Percentiles rank a stretch among this genome's conserved stretches.
These are phyloP conservation scores for Darevskia nairensis DNA, from an alignment of 2,797 vertebrate species.

Conservation along the genomic window DNA sequence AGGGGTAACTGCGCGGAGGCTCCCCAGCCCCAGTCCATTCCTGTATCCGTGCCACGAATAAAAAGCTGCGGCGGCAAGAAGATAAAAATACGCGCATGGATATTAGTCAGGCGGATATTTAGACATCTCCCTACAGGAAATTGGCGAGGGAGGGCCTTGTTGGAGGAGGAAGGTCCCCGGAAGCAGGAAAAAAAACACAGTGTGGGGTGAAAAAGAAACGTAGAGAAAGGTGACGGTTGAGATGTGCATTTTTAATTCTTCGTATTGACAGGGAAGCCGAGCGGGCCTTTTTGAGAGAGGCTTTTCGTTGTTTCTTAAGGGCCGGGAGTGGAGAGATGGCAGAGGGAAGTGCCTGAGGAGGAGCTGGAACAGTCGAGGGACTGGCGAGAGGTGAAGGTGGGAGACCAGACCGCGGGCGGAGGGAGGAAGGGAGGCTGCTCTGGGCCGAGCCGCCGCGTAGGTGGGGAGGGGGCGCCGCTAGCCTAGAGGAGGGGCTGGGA, in stretches of 20 bases:
- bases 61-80: accelerated
- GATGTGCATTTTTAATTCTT: neutral
- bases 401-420: conserved; percentile 71
- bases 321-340: neutral
- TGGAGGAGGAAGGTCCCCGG: neutral
- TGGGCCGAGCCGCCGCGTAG: too few species aligned
- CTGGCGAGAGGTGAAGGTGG: conserved; percentile 43
- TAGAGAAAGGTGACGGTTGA: neutral
- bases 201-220: too few species aligned
- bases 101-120: neutral
- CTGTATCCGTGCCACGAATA: accelerated
- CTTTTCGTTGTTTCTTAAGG: neutral
- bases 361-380: neutral
- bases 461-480: too few species aligned
- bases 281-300: too few species aligned
- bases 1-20: accelerated
- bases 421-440: neutral
- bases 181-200: neutral
- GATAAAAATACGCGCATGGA: accelerated
- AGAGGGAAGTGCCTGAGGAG: neutral
- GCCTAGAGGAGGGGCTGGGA: too few species aligned
- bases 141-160: neutral
- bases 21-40: too few species aligned
- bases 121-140: too few species aligned
- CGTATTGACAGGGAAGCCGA: too few species aligned